Conservation (phyloP, 2,888 invertebrate genomes). For the Acleris laterana region DNA sequence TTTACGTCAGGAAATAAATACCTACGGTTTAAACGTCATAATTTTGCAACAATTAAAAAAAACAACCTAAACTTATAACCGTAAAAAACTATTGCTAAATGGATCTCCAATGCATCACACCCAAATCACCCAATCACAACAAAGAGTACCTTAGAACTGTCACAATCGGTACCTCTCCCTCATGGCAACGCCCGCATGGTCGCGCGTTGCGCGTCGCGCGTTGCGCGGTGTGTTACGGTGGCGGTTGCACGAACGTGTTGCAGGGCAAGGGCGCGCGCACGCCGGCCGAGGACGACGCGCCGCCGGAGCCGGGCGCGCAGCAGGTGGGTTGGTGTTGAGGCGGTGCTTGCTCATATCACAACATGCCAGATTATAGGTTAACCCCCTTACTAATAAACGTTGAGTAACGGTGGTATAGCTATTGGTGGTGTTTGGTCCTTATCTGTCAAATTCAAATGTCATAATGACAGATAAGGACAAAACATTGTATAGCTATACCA, state of each 20-base stretch:
- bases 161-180: slow-evolving; percentile 13
- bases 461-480: too few relatives aligned
- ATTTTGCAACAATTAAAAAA: too few relatives aligned
- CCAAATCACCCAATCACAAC: not conserved
- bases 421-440: too few relatives aligned
- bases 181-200: slow-evolving; percentile 38
- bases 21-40: too few relatives aligned
- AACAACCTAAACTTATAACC: too few relatives aligned
- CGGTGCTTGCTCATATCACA: not conserved
- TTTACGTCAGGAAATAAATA: too few relatives aligned
- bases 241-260: slow-evolving; percentile 68
- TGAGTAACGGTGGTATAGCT: too few relatives aligned
- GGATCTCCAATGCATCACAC: slow-evolving; percentile 15
- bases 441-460: too few relatives aligned
- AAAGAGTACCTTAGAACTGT: slow-evolving; percentile 3
- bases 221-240: slow-evolving; percentile 61
- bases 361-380: not conserved
- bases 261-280: slow-evolving; percentile 78
- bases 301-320: slow-evolving; percentile 50
- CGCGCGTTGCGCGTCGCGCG: slow-evolving; percentile 38
- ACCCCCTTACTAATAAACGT: too few relatives aligned
- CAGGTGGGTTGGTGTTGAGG: slow-evolving; percentile 55
- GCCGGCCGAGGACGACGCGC: slow-evolving; percentile 64
- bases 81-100: not conserved
- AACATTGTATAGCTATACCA: too few relatives aligned